Conservation (phyloP, 2,888 invertebrate genomes). For the Apoda limacodes region DNA sequence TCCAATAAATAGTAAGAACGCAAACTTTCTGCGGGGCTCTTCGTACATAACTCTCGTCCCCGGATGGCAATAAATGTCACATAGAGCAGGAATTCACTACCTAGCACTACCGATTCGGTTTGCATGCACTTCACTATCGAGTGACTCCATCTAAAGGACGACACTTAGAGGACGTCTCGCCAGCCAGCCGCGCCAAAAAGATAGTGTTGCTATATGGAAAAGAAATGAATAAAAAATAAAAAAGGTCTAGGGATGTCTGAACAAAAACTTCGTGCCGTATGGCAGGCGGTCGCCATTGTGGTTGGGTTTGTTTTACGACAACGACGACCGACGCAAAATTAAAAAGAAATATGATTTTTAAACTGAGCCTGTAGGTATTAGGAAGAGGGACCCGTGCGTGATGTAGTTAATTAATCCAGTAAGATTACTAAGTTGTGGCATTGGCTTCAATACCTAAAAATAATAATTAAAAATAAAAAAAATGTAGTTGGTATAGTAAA, state of each 20-base stretch:
- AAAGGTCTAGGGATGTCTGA: slow-evolving; percentile 29
- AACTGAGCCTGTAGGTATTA: no score
- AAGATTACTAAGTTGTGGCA: no score
- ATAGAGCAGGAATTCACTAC: slow-evolving; percentile 39
- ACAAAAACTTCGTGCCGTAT: slow-evolving; percentile 42
- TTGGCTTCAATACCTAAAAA: no score
- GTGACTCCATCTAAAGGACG: slow-evolving; percentile 47
- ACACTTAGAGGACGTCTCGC: slow-evolving; percentile 26
- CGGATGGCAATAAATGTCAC: slow-evolving; percentile 52
- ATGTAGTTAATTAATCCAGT: no score
- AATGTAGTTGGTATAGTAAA: no score
- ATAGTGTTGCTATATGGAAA: slow-evolving; percentile 32
- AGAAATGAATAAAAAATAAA: slow-evolving; percentile 23
- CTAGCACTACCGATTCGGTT: slow-evolving; percentile 55
- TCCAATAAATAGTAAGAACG: slow-evolving; percentile 56
- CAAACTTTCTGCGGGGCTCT: slow-evolving; percentile 40
- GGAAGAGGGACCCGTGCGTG: no score
- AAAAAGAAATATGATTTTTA: no score
- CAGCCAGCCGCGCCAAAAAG: slow-evolving; percentile 29
- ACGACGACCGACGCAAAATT: no score
- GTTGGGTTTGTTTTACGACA: slow-evolving; percentile 34
- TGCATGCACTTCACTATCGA: slow-evolving; percentile 48
- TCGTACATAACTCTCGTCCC: slow-evolving; percentile 40
- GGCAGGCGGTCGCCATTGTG: slow-evolving; percentile 25
- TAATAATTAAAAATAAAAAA: no score